Base-by-base conservation (phyloP, 2,888 invertebrate genomes). In the Lepidochrysops patricia region DNA sequence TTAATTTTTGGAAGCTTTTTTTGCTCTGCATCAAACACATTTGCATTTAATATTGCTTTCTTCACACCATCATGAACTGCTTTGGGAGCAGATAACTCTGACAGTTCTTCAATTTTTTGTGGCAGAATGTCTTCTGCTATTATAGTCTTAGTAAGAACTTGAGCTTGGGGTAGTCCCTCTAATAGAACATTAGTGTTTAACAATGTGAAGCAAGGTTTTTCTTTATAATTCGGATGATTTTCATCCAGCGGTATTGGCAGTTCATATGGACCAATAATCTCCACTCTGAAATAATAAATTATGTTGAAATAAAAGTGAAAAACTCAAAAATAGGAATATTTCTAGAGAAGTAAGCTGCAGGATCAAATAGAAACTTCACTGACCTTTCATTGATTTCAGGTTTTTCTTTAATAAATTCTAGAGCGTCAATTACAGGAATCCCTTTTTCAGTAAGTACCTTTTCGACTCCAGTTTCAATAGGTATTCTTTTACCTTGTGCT, bases 131-230 rank as follows among this genome's bases (percentile, higher is more conserved):
- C 81, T 65, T 92, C 82, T 62, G 93, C 79, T 74, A 92, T 87
- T 3, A 96, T 80, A 1, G 95, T 92, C 74, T 97, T 97, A 2
- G 95, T 95, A 4, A 97, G 81, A n/a, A 94, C 83, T 82, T 95
- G 93, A 0, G 96, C 96, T 84, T 97, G 97, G 1, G 90, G 77
- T 58, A 94, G 71, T 9, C 96, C 97, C 80, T 93, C 92, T 25
- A 95, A 72, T 2, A 95, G 80, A 6, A 94, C 92, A 79, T 92
- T 93, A 34, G 87, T 79, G 67, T 93, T 91, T 60, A 82, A 86
- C 62, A 91, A 91, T 1, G 90, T 84, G 63, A 92, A 88, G 68
- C 94, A 93, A 4, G 90, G 86, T 63, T 79, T 82, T 15, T 90
- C 80, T 68, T 94, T 92, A 90, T 93, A 95, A 60, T 93, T 86